Base-by-base conservation (phyloP, 1,140 invertebrate genomes). In the Gryllus bimaculatus region DNA sequence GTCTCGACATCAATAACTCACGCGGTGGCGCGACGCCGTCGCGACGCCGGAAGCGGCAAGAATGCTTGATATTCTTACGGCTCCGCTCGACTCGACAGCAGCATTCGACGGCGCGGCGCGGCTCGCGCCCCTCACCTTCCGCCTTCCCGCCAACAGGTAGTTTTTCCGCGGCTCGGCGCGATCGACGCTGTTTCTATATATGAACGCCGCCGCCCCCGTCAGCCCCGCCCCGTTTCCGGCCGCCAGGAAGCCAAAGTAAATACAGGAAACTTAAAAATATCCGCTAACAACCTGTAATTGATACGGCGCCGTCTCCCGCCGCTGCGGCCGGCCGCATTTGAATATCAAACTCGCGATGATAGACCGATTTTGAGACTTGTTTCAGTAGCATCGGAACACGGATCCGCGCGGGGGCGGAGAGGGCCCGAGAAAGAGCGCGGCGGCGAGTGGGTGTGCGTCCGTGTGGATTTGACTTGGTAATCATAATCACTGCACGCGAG, bases 241-340 rank as follows among this genome's bases (percentile, higher is more conserved):
- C 10, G 54, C 10, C 10, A 66, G 54, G 54, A 66, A 66, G 18
- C 54, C 10, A 66, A 66, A 66, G 54, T 66, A 66, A 66, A 66
- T 66, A 66, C 54, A 66, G 54, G 54, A 66, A 66, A 66, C 54
- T 10, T 66, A 66, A 66, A 66, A 66, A 66, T 66, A 66, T 66
- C 54, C 54, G 54, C 54, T 66, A 66, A 66, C 54, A 66, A 66
- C 54, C 54, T 66, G 54, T 66, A 66, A 66, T 66, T 66, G 54
- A 66, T 66, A 66, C 10, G 54, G 54, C 54, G 54, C 10, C 54
- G 54, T 3, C 10, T 66, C 54, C 54, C 54, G 54, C 54, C 54
- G 54, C 7, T 18, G 54, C 2, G 54, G 26, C n/a, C 54, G 10
- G 54, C 54, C 54, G 18, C 54, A 66, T 66, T 66, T 66, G 54